Evolutionary conservation across 1,140 invertebrate species (phyloP), one percentile per base, ranked within the genome.

Genomic region (Pseudoatta argentina): DNA sequence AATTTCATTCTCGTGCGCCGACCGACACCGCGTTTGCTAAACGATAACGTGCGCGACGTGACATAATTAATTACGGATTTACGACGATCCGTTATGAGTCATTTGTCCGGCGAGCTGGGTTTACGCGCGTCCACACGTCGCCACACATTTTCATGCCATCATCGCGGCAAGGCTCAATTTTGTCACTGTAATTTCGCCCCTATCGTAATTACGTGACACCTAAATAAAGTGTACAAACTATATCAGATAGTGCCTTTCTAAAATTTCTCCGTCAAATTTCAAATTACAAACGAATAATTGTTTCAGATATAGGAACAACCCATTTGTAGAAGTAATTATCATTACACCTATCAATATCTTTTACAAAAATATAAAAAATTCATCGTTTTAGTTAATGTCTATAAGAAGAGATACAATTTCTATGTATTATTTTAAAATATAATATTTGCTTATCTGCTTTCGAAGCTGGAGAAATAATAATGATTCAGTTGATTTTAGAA

Each of bases 11-110:
- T 61, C 79, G 30, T 39, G 57, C 77, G 77, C 21, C 64, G 77
- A 81, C 79, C 79, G 79, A 73, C 79, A 73, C 79, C 79, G 39
- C 79, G 79, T 55, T 55, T 44, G 53, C 55, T 83, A 83, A 83
- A 83, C 69, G 69, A 83, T 83, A 83, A 83, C 69, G 69, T 39
- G 34, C 55, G 63, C 69, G 27, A 61, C 44, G 79, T 83, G 79
- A 83, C 79, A 83, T 73, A 83, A 83, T 83, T 83, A 83, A 83
- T 83, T 83, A 75, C 79, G 79, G 55, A 83, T 83, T 83, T 83
- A 75, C 79, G 79, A 83, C 79, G 69, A 83, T 83, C 79, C 39
- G 79, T 59, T 73, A 83, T 59, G 69, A 83, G 55, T 83, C 79
- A 83, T 83, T 83, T 83, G 79, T 83, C 69, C 55, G 24, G 79